Percentiles rank a stretch among this genome's conserved stretches.
These are phyloP conservation scores for Ailuropoda melanoleuca DNA, from an alignment of 2,113 vertebrate species.

Conservation along the genomic window DNA sequence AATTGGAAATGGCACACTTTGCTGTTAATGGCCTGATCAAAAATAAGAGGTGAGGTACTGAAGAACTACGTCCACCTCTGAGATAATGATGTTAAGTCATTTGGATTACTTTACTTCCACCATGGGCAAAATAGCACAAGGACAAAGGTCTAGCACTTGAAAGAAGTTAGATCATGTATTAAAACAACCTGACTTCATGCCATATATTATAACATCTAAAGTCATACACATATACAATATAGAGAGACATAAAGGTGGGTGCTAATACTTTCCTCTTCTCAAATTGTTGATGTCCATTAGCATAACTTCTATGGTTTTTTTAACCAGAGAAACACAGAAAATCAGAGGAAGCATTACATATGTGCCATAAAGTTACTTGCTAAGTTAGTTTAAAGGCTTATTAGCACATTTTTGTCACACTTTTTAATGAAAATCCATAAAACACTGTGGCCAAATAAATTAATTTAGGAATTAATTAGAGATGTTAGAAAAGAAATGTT, in stretches of 20 bases:
- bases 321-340: constrained; percentile 24
- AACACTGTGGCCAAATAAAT: neutral
- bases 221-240: neutral
- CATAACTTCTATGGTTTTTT: constrained; percentile 1
- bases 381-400: constrained; percentile 48
- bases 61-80: neutral
- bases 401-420: constrained; percentile 54
- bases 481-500: neutral
- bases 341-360: neutral
- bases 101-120: neutral
- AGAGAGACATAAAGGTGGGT: neutral
- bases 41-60: neutral
- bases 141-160: neutral
- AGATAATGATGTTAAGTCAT: neutral
- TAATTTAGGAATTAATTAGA: constrained; percentile 52
- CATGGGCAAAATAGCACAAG: neutral
- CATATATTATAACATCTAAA: neutral
- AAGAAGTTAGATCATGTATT: neutral
- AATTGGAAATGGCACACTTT: neutral
- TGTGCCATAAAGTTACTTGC: neutral
- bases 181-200: neutral
- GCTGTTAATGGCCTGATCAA: neutral
- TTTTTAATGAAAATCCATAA: constrained; percentile 49
- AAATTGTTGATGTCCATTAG: neutral
- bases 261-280: neutral